Conservation (phyloP, 2,797 vertebrate species). For the Sebastiscus tertius region DNA sequence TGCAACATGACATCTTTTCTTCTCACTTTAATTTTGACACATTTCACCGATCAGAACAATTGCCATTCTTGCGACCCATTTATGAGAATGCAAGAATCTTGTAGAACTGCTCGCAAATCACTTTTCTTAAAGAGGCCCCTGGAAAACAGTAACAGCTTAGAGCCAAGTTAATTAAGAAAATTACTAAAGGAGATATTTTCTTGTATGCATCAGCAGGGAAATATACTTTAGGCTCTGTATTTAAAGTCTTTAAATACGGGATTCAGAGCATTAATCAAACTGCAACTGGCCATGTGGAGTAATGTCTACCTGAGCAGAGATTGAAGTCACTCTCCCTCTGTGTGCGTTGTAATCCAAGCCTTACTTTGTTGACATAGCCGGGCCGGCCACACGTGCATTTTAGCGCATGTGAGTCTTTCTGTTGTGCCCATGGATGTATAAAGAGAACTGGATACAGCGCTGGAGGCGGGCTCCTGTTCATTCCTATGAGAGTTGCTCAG, state of each 20-base stretch:
- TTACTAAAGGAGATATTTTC: neutral
- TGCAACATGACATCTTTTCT: neutral
- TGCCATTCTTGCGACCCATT: neutral
- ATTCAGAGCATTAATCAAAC: too few relatives aligned
- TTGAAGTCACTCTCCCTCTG: too few relatives aligned
- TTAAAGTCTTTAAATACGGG: neutral
- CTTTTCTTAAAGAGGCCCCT: neutral
- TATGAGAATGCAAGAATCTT: neutral
- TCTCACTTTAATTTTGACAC: neutral
- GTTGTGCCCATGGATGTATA: too few relatives aligned
- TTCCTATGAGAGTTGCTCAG: too few relatives aligned
- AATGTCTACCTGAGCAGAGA: too few relatives aligned
- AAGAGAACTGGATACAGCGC: too few relatives aligned
- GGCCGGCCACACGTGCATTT: fast-evolving
- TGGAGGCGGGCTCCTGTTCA: too few relatives aligned
- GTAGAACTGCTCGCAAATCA: neutral
- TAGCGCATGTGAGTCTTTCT: too few relatives aligned
- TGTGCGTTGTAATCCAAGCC: too few relatives aligned
- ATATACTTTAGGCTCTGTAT: neutral
- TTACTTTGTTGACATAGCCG: too few relatives aligned
- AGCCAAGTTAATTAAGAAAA: neutral
- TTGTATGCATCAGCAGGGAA: neutral
- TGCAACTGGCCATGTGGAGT: too few relatives aligned
- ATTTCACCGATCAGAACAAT: neutral
- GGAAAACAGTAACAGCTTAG: neutral